phyloP scores from a whole-genome alignment of 2,888 invertebrate genomes.

The Xylota segnis region DNA sequence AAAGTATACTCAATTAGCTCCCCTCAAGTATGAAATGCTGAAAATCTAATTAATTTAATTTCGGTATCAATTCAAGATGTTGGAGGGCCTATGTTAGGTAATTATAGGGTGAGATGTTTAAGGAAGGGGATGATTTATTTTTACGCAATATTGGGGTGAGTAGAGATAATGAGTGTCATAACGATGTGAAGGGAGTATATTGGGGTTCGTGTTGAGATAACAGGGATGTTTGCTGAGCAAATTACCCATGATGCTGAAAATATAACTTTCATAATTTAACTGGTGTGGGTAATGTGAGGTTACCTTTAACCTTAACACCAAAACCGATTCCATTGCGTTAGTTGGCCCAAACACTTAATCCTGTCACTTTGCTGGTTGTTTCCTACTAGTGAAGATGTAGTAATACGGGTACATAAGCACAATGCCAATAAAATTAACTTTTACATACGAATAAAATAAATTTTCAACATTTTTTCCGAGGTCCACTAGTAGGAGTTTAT shows the following conservation, averaged over 20 bases:
- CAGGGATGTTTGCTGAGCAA: background rate
- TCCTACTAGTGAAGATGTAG: too few species aligned
- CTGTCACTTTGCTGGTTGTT: too few species aligned
- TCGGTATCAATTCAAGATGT: conserved; percentile 6
- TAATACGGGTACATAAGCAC: too few species aligned
- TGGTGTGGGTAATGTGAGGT: background rate
- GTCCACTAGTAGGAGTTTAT: too few species aligned
- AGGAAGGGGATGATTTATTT: conserved; percentile 3
- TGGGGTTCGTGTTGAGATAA: background rate
- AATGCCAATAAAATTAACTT: too few species aligned
- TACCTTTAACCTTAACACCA: background rate
- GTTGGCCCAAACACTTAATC: too few species aligned
- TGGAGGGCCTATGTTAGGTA: background rate
- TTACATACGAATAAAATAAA: too few species aligned
- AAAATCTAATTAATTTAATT: conserved; percentile 29
- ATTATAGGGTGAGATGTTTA: conserved; percentile 11
- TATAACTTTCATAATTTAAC: conserved; percentile 1
- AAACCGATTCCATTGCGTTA: too few species aligned
- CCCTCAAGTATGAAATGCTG: conserved; percentile 7
- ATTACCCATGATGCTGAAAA: background rate
- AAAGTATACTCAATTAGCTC: conserved; percentile 8
- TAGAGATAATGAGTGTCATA: conserved; percentile 12
- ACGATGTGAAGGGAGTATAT: conserved; percentile 5
- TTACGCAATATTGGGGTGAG: background rate
- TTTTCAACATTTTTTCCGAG: too few species aligned